Evolutionary conservation across 1,140 invertebrate genomes (phyloP), one percentile per base, ranked within the genome.

Genomic region (Bombus turneri): DNA sequence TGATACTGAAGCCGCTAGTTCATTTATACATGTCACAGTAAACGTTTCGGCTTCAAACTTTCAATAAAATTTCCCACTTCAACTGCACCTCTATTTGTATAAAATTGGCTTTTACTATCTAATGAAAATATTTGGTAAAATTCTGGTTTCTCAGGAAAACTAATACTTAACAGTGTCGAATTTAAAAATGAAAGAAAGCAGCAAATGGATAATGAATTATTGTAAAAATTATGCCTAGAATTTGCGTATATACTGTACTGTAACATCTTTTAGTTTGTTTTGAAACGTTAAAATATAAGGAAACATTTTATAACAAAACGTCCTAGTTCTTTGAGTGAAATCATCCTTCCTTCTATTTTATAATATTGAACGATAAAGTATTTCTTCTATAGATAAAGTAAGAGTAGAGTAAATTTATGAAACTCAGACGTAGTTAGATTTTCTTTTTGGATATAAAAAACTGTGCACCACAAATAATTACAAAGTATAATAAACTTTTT

Each of bases 201-300:
- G 71, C 64, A 79, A 91, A 90, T 92, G 81, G 87, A 91, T 88
- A 90, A 93, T 91, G 87, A 93, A 94, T 93, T 93, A 93, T 92
- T 94, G 93, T 94, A 93, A 94, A 94, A 93, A 93, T 91, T 92
- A 94, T 92, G 94, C 92, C 93, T 94, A 94, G 93, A 94, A 89
- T 93, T 94, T 94, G 90, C 93, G 93, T 93, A 94, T 94, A 93
- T 92, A 94, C 94, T 95, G 88, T 93, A 95, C 84, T 94, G 93
- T 94, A 95, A 94, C 88, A 92, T 90, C 90, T 89, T 91, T 94
- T 91, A 94, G 90, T 94, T 94, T 94, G 92, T 95, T 94, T 94
- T 94, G 90, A 93, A 94, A 94, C 90, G 93, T 94, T 94, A 95
- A 87, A 94, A 94, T 95, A 95, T 94, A 95, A 95, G 93, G 90